Conservation (phyloP, 1,140 invertebrate genomes). For the Drosophila albomicans region DNA sequence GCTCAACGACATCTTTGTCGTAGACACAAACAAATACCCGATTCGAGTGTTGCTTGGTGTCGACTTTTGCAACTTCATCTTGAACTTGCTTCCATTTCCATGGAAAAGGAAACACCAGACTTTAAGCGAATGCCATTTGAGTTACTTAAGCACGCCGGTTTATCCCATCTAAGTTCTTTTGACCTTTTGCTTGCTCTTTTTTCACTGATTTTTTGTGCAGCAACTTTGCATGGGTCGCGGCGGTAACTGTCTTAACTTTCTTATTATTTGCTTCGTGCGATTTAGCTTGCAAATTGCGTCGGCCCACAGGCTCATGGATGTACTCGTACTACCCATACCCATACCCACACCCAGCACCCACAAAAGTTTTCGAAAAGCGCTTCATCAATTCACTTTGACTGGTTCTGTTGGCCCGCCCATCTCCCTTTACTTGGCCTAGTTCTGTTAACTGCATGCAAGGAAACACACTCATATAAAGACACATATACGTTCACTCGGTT, state of each 20-base stretch:
- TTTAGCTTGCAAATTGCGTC: constrained; percentile 59
- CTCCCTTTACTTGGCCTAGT: constrained; percentile 52
- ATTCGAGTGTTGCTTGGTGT: constrained; percentile 34
- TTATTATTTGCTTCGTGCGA: constrained; percentile 56
- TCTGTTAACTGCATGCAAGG: constrained; percentile 37
- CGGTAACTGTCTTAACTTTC: constrained; percentile 48
- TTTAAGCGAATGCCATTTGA: constrained; percentile 73
- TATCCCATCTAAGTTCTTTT: constrained; percentile 76
- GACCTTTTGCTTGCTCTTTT: constrained; percentile 62
- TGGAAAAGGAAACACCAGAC: constrained; percentile 37
- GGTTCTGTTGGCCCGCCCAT: constrained; percentile 38
- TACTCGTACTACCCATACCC: constrained; percentile 13
- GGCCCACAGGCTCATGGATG: constrained; percentile 23
- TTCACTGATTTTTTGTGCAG: constrained; percentile 37
- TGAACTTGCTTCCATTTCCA: constrained; percentile 33
- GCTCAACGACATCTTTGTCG: constrained; percentile 48
- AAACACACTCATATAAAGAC: constrained; percentile 30
- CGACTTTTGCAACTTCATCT: constrained; percentile 53
- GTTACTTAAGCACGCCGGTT: constrained; percentile 70
- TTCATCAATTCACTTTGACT: constrained; percentile 82
- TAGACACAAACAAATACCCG: constrained; percentile 54
- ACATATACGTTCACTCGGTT: constrained; percentile 21
- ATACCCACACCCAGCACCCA: constrained; percentile 14
- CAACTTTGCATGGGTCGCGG: constrained; percentile 60
- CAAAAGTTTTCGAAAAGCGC: constrained; percentile 68